Conservation (phyloP, 2,113 vertebrate species). For the Oncorhynchus gorbuscha region DNA sequence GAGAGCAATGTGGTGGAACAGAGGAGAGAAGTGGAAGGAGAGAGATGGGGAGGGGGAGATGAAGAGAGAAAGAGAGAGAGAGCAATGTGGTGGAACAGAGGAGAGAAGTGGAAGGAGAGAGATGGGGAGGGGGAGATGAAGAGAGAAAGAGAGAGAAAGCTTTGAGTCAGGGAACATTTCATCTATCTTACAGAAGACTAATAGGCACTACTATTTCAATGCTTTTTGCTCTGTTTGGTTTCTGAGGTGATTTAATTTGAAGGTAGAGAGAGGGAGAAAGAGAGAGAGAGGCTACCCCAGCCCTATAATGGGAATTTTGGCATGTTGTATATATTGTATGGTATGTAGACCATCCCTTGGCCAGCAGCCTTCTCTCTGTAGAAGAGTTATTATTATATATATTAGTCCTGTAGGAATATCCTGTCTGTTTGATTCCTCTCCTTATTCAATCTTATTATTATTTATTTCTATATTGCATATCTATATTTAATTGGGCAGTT, state of each 20-base stretch:
- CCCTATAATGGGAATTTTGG: not conserved
- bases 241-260: conserved; percentile 85
- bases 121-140: no score
- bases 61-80: no score
- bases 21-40: no score
- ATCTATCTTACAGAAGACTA: conserved; percentile 84
- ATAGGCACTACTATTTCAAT: conserved; percentile 82
- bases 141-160: conserved; percentile 71
- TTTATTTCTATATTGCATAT: not conserved
- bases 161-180: conserved; percentile 81
- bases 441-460: not conserved
- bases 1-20: no score
- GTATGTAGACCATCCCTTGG: not conserved
- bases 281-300: conserved; percentile 2
- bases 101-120: no score
- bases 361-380: not conserved
- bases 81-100: no score
- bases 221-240: conserved; percentile 81
- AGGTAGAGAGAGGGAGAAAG: not conserved
- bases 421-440: not conserved
- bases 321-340: not conserved
- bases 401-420: not conserved
- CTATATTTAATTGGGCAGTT: not conserved
- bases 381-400: no score
- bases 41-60: no score